These are phyloP conservation scores for Amblyornis subalaris DNA, from an alignment of 2,113 vertebrate species.

Conservation along the genomic window DNA sequence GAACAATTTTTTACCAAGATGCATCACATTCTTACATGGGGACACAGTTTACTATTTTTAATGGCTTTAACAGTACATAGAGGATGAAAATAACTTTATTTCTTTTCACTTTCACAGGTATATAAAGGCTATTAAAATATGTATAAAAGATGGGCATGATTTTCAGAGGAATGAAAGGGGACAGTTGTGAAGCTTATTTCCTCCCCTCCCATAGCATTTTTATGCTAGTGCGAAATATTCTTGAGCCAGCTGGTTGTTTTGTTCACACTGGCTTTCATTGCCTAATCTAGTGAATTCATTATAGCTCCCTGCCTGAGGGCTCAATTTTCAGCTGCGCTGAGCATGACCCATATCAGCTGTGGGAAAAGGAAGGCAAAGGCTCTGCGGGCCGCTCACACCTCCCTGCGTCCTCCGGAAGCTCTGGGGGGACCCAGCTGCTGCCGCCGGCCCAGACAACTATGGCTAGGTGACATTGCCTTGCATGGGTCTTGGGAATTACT, in stretches of 20 bases:
- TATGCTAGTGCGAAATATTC: not conserved
- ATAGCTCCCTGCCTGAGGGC: slow-evolving; percentile 41
- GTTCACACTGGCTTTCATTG: slow-evolving; percentile 41
- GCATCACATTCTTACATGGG: not conserved
- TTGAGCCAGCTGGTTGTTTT: slow-evolving; percentile 50
- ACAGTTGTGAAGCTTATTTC: not conserved
- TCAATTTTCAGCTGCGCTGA: slow-evolving; percentile 40
- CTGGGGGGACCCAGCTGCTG: rapidly evolving
- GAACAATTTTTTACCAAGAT: not conserved
- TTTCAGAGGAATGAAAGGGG: not conserved
- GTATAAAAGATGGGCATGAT: not conserved
- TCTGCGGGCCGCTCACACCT: not conserved
- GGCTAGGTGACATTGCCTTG: not conserved
- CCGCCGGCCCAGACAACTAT: rapidly evolving
- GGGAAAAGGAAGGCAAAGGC: slow-evolving; percentile 37
- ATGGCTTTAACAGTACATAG: not conserved
- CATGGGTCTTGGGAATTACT: not conserved
- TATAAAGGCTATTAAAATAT: not conserved
- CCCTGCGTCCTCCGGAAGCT: not conserved
- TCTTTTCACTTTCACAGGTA: not conserved
- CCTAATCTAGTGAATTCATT: slow-evolving; percentile 55
- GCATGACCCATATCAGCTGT: slow-evolving; percentile 48
- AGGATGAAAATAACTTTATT: not conserved
- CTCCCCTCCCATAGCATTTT: not conserved
- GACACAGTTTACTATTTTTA: not conserved